Base-by-base conservation (phyloP, 92 coral and sea anemone species). In the Actinernus sp. region DNA sequence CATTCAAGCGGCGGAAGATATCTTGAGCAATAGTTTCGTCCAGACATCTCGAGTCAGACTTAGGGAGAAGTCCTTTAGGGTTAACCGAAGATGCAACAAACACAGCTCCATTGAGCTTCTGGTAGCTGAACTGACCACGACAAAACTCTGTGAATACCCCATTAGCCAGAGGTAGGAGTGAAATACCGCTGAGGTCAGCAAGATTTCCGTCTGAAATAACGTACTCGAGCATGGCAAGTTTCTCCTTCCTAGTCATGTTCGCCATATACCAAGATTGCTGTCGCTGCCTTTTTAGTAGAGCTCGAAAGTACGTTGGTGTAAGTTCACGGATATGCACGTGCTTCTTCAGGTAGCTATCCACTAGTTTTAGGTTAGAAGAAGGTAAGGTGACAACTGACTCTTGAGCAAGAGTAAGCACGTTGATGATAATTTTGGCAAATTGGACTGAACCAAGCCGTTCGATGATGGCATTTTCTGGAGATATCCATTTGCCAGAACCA, bases 101-200 rank as follows among this genome's bases (percentile, higher is more conserved):
- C 3, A 93, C 68, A 9, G 87, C 88, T 21, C 50, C 23, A 24
- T 61, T 58, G 10, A 94, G 87, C 25, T 67, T 61, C 6, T 50
- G 14, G 80, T 32, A 12, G 62, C 80, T 27, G 1, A 58, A 70
- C 27, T 56, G 61, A 51, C 87, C 78, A 4, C 73, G 52, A 26
- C 62, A 65, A 44, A 93, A 93, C 60, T 65, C 69, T 30, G 67
- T 50, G 48, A 93, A 93, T 1, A 88, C 60, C 43, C 65, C 73
- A 44, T 87, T 58, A 24, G 98, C 94, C 16, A 93, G 83, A 7
- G 98, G 98, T 0, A 93, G 89, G 49, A 93, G 67, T 13, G 98
- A 92, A 49, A 93, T 79, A 1, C 97, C 98, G 5, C 34, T 65
- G 20, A 93, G 73, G 2, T 90, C 94, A 10, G 52, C 31, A 31